Base-by-base conservation (phyloP, 2,888 invertebrate species). In the Ischnus inquisitorius region DNA sequence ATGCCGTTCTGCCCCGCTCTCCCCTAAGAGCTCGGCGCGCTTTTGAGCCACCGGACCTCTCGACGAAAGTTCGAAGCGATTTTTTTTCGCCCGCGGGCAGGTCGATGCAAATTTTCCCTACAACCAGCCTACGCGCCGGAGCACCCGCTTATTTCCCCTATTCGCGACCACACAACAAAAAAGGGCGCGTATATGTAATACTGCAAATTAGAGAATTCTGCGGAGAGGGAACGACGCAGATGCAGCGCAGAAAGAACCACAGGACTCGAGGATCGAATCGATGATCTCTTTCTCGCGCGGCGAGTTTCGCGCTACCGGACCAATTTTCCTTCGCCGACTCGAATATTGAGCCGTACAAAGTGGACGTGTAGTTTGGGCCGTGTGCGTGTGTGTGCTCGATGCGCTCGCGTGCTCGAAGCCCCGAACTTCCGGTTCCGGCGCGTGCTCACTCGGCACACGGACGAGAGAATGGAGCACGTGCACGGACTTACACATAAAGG, bases 381-480 rank as follows among this genome's bases (percentile, higher is more conserved):
- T 34, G 6, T 34, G 34, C 8, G 8, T 34, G 34, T 34, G 51
- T 39, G 51, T 54, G 54, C 39, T 19, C 41, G 76, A 62, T 76
- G 68, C 84, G 88, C 84, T 88, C 88, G 90, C 89, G 89, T 91
- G 89, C 88, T 88, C 88, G 80, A 34, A 4, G 5, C 82, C 82
- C 74, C 68, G 85, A 85, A 88, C 88, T 91, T 91, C 90, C 91
- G 91, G 91, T 90, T 90, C 88, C 87, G 87, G 88, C 87, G 87
- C 88, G 88, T 87, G 90, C 87, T 76, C 64, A 64, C 41, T 54
- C 75, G 68, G 67, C 19, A 62, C 57, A 79, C 72, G 72, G 51
- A 67, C 79, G 22, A 64, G 22, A 64, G 64, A 48, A 79, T 41
- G 1, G 28, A 25, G 14, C 48, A 28, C 48, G 28, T 67, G n/a